These are phyloP conservation scores for Cheirogaleus major DNA, from an alignment of 2,797 vertebrate species.

Conservation along the genomic window DNA sequence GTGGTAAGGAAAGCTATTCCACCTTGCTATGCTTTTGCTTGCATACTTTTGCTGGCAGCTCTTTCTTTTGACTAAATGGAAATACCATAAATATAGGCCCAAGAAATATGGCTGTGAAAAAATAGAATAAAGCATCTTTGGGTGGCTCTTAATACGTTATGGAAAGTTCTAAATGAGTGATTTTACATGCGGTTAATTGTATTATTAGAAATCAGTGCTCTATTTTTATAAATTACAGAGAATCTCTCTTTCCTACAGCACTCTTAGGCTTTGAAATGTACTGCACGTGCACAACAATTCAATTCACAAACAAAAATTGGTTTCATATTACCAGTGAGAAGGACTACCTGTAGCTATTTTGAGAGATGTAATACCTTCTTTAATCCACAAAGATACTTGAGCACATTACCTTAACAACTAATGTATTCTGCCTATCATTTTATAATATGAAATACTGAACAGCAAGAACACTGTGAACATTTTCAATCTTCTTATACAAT, in stretches of 20 bases:
- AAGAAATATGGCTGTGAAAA: background rate
- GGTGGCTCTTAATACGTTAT: background rate
- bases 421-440: slow-evolving; percentile 8
- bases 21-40: background rate
- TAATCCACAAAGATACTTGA: slow-evolving; percentile 43
- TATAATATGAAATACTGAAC: background rate
- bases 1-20: background rate
- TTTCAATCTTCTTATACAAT: background rate
- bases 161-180: background rate
- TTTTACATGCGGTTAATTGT: slow-evolving; percentile 30
- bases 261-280: slow-evolving; percentile 10
- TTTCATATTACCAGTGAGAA: slow-evolving; percentile 31
- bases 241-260: background rate
- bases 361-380: background rate
- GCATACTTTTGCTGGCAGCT: background rate
- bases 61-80: slow-evolving; percentile 29
- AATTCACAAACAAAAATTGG: slow-evolving; percentile 47
- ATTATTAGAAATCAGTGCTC: slow-evolving; percentile 9
- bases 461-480: background rate
- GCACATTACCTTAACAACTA: slow-evolving; percentile 36
- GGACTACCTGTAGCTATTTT: slow-evolving; percentile 14
- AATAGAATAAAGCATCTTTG: background rate
- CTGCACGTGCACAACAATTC: slow-evolving; percentile 3
- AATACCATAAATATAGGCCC: background rate
- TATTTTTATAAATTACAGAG: slow-evolving; percentile 32